phyloP scores from a whole-genome alignment of 2,113 vertebrate species.

The Psilopogon haemacephalus region DNA sequence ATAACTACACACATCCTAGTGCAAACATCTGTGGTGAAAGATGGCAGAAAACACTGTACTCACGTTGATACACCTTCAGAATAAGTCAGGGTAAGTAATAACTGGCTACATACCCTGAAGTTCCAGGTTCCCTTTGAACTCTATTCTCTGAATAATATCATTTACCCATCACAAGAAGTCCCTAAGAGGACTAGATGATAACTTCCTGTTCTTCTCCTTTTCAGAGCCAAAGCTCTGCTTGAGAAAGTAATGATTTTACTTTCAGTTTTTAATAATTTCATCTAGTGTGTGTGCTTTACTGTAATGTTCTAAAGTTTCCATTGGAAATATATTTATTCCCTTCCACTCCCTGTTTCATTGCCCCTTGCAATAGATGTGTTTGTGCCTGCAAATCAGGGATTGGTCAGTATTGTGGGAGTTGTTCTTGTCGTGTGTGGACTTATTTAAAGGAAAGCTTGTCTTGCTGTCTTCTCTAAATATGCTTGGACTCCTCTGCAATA shows the following conservation, averaged over 20 bases:
- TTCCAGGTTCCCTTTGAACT: neutral
- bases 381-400: neutral
- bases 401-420: constrained; percentile 8
- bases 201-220: neutral
- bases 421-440: neutral
- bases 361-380: neutral
- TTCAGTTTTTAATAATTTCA: neutral
- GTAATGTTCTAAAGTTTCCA: neutral
- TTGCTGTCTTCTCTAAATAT: neutral
- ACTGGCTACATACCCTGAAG: neutral
- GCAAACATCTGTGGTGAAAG: rapidly evolving
- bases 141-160: neutral
- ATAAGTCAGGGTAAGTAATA: neutral
- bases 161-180: neutral
- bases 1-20: neutral
- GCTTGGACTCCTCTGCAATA: neutral
- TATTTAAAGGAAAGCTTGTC: constrained; percentile 22
- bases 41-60: neutral
- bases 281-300: neutral
- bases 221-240: neutral
- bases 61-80: neutral
- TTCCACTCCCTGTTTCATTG: rapidly evolving
- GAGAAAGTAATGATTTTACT: neutral
- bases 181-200: neutral
- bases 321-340: neutral